Percentiles rank a stretch among this genome's conserved stretches.
These are phyloP conservation scores for Phalacrocorax aristotelis DNA, from an alignment of 2,113 vertebrate species.

Conservation along the genomic window DNA sequence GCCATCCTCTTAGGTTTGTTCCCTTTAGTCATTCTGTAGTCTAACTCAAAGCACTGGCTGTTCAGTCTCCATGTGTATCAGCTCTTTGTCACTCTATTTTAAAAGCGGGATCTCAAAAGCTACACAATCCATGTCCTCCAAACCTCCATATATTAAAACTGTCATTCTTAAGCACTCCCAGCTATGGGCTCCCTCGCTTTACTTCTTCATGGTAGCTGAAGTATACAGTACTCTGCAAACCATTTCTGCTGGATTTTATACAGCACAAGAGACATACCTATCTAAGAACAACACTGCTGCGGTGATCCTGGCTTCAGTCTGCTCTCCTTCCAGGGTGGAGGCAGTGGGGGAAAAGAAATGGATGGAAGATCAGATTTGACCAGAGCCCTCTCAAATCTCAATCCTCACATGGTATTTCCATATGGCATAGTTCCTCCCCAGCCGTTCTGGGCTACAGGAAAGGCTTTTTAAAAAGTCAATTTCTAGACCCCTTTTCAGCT, in stretches of 20 bases:
- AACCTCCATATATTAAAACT: not conserved
- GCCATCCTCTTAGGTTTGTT: not conserved
- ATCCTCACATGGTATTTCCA: not conserved
- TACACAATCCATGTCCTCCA: not conserved
- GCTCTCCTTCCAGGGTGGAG: not conserved
- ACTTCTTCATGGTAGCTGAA: not conserved
- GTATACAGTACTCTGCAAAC: not conserved
- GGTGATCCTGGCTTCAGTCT: not conserved
- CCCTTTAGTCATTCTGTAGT: not conserved
- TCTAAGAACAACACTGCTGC: not conserved
- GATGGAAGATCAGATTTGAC: not conserved
- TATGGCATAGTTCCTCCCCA: rapidly evolving
- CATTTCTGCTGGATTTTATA: not conserved
- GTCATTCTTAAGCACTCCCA: not conserved
- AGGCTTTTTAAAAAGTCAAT: not conserved
- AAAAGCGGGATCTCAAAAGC: not conserved
- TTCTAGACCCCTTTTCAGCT: not conserved
- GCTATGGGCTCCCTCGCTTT: not conserved
- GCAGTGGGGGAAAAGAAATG: not conserved
- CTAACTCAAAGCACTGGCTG: not conserved
- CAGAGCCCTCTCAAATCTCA: not conserved
- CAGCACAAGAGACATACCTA: not conserved
- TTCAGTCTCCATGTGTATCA: not conserved
- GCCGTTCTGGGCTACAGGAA: not conserved
- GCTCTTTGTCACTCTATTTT: not conserved